These are phyloP conservation scores for Parambassis ranga DNA, from an alignment of 2,797 vertebrate species.

Conservation along the genomic window DNA sequence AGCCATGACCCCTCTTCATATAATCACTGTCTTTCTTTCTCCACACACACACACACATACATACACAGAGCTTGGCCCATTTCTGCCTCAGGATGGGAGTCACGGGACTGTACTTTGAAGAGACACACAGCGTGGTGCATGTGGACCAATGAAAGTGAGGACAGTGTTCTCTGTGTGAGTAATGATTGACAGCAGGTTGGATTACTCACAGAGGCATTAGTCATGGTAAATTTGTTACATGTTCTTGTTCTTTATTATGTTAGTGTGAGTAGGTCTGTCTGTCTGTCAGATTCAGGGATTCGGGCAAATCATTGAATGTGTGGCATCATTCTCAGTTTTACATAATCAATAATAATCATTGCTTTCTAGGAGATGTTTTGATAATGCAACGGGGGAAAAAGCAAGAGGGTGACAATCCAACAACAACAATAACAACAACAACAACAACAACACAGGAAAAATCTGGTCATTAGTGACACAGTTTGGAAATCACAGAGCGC, in stretches of 20 bases:
- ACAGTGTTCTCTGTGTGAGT: constrained; percentile 56
- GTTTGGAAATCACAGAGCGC: constrained; percentile 65
- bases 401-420: too few species aligned
- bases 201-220: constrained; percentile 68
- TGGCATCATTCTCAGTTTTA: neutral
- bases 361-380: neutral
- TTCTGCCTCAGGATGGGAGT: constrained; percentile 39
- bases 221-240: constrained; percentile 64
- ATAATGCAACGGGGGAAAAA: neutral
- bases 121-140: constrained; percentile 20
- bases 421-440: neutral
- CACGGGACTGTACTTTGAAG: constrained; percentile 59
- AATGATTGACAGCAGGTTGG: constrained; percentile 75
- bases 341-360: neutral
- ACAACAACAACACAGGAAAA: constrained; percentile 25
- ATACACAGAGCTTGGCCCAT: neutral
- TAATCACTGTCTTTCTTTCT: constrained; percentile 13
- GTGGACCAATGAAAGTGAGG: constrained; percentile 34
- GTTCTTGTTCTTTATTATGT: constrained; percentile 61
- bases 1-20: constrained; percentile 48
- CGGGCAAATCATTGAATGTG: too few species aligned
- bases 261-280: constrained; percentile 54
- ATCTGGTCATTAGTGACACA: constrained; percentile 32
- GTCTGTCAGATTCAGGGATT: constrained; percentile 31
- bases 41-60: neutral